Evolutionary conservation across 2,797 vertebrate species (phyloP).

Genomic region (Petrocephalus schoutedeni): DNA sequence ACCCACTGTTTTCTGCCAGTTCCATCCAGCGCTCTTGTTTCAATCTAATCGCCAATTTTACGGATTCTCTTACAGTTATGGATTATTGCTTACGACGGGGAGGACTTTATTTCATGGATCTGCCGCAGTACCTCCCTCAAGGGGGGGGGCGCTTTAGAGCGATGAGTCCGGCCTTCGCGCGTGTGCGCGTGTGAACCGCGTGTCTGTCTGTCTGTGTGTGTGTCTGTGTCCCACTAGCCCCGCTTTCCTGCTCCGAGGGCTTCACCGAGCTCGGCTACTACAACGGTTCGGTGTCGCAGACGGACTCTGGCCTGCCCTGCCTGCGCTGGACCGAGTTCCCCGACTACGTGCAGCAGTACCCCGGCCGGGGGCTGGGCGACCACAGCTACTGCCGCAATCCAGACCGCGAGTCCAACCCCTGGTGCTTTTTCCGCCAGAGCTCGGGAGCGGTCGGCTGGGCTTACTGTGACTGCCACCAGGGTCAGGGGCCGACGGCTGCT

Average conservation of each 20-base stretch:
- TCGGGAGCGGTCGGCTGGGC: slow-evolving; percentile 82
- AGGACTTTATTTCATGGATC: background rate
- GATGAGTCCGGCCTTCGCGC: background rate
- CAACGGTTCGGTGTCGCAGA: slow-evolving; percentile 77
- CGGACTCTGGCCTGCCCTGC: slow-evolving; percentile 71
- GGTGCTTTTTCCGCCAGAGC: slow-evolving; percentile 84
- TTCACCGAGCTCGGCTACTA: slow-evolving; percentile 77
- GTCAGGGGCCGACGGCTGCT: slow-evolving; percentile 51
- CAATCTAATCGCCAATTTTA: slow-evolving; percentile 34
- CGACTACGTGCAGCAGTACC: slow-evolving; percentile 85
- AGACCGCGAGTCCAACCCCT: slow-evolving; percentile 73
- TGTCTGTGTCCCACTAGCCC: slow-evolving; percentile 39
- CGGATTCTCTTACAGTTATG: background rate
- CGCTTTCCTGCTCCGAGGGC: slow-evolving; percentile 70
- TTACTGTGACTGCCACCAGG: slow-evolving; percentile 85
- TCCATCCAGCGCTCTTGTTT: slow-evolving; percentile 39
- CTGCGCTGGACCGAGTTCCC: slow-evolving; percentile 83
- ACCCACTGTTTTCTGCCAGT: background rate
- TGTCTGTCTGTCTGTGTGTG: slow-evolving; percentile 11
- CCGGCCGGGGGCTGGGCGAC: slow-evolving; percentile 75
- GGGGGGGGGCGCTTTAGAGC: background rate
- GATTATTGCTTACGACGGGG: background rate
- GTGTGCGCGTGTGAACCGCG: background rate
- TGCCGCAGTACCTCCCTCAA: too few species aligned
- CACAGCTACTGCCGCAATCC: slow-evolving; percentile 88